A percentile compares a stretch with the other conserved stretches of the same genome.
Evolutionary conservation across 2,797 vertebrate species (phyloP).

Genomic region (Falco concolor): DNA sequence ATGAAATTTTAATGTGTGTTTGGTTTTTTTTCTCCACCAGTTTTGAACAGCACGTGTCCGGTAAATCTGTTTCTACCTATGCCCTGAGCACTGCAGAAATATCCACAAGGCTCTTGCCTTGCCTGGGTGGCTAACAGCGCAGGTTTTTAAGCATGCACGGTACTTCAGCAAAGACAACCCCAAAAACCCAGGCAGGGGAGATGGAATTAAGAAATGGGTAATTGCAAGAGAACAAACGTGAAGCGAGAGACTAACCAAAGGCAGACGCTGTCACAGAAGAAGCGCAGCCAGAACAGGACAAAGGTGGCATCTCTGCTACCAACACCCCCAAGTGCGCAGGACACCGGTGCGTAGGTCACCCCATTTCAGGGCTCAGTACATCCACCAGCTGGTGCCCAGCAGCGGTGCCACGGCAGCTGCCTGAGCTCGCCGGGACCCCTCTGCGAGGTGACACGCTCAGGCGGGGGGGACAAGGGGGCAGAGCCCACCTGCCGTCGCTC

Average conservation of each 20-base stretch:
- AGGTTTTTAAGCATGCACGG: not conserved
- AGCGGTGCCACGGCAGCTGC: not conserved
- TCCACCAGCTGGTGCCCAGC: not conserved
- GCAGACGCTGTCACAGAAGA: not conserved
- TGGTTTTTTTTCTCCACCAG: not conserved
- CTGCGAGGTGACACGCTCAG: not conserved
- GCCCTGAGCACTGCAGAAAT: not conserved
- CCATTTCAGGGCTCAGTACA: not conserved
- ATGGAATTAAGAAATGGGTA: not conserved
- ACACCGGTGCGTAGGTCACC: too few species aligned
- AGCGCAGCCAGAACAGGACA: not conserved
- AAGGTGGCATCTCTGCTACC: not conserved
- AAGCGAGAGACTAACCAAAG: not conserved
- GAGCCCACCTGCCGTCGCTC: accelerated
- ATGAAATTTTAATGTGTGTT: not conserved
- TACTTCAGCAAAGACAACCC: not conserved
- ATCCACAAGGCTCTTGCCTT: not conserved
- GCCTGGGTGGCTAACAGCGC: not conserved
- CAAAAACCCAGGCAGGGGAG: not conserved
- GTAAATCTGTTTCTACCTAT: not conserved
- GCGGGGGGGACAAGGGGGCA: not conserved
- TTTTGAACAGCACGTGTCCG: not conserved
- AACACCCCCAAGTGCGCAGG: accelerated
- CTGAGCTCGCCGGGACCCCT: not conserved
- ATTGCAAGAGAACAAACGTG: not conserved